A percentile compares a stretch with the other conserved stretches of the same genome.
phyloP scores from a whole-genome alignment of 23 tunicate species.

The Trididemnum clinides region DNA sequence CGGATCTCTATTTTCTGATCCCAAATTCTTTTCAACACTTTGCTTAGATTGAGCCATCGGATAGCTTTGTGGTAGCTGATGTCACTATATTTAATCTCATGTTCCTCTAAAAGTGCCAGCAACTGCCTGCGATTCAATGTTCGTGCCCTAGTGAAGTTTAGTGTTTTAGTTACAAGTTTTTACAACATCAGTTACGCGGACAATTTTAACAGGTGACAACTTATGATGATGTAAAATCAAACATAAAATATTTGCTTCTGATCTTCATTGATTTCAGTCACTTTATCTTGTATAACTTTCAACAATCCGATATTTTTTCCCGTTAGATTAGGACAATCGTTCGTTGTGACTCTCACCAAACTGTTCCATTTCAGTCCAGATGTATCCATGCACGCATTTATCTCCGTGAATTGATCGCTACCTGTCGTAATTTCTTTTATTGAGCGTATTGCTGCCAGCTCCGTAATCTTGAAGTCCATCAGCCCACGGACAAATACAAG shows the following conservation, averaged over 20 bases:
- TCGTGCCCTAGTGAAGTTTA: constrained; percentile 36
- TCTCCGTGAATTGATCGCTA: constrained; percentile 16
- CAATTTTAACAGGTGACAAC: not conserved
- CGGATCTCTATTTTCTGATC: constrained; percentile 26
- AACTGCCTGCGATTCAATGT: constrained; percentile 41
- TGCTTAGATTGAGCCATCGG: constrained; percentile 48
- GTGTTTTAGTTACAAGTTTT: not conserved
- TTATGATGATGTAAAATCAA: constrained; percentile 1
- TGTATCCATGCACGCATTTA: constrained; percentile 10
- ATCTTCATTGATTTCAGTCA: constrained; percentile 22
- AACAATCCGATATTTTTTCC: constrained; percentile 20
- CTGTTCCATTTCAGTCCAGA: constrained; percentile 20
- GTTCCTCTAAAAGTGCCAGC: constrained; percentile 22
- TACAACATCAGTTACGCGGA: not conserved
- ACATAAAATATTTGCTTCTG: not conserved
- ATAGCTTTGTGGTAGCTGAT: constrained; percentile 50
- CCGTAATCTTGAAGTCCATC: not conserved
- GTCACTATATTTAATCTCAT: constrained; percentile 43
- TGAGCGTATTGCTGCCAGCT: constrained; percentile 36
- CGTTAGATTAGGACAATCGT: constrained; percentile 19
- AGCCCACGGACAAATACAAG: constrained; percentile 16
- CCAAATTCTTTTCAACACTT: constrained; percentile 44
- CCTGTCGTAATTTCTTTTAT: constrained; percentile 54
- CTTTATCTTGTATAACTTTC: constrained; percentile 29
- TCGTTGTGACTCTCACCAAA: constrained; percentile 6